Evolutionary conservation across 2,888 invertebrate genomes (phyloP), one percentile per base, ranked within the genome.

Genomic region (Agrotis clavis): DNA sequence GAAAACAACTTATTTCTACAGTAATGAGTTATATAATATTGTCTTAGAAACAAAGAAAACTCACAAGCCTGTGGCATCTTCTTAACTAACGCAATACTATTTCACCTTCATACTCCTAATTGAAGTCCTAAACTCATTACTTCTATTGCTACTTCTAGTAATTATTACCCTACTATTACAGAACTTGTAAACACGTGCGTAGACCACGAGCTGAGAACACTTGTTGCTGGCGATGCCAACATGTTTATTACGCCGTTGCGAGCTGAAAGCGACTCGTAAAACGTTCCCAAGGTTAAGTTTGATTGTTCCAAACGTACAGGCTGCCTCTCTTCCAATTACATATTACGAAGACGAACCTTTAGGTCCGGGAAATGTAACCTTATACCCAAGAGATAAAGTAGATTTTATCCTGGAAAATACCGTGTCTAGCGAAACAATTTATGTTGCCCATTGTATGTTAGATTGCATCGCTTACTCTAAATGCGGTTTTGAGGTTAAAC

Each of bases 261-360:
- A 89, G 87, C 90, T 89, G 90, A 90, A 89, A 90, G 88, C 88
- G 86, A 89, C 89, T 92, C 92, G 91, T 94, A 93, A 94, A 94
- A 89, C 83, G 87, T 85, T 92, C 75, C 87, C 93, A 94, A 95
- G 94, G 95, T 94, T 92, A 93, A 90, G 85, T 93, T 92, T 93
- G 92, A 94, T 93, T 94, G 94, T 94, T 93, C 85, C 86, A 86
- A 88, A 87, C 85, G 84, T 86, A 85, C 76, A 81, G 71, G 57
- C 81, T 81, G 78, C 81, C 79, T 79, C 74, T 80, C 71, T 83
- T 79, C 77, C 84, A 87, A 87, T 86, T 87, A 25, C 25, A 25
- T 25, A 85, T 74, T 83, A 77, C 79, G 65, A 83, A 73, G 75
- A 80, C 62, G 71, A 80, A 67, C 70, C 62, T 62, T 63, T 53